Base-by-base conservation (phyloP, 2,797 vertebrate genomes). In the Otus scops region DNA sequence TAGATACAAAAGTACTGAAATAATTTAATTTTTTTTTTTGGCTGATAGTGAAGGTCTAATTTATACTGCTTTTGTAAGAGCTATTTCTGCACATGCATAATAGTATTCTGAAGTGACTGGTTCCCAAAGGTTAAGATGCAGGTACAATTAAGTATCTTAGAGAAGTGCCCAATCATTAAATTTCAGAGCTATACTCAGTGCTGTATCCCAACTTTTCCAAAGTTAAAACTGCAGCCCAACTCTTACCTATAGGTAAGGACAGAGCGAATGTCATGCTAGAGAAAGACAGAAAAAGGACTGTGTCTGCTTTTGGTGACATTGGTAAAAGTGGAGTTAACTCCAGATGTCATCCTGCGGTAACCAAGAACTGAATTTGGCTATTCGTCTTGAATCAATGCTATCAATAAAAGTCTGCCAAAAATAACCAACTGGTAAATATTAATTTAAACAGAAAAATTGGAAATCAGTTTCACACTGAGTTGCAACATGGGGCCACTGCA, bases 381-480 rank as follows among this genome's bases (percentile, higher is more conserved):
- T 93, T 87, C 56, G 11, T 93, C 92, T 96, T 84, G 87, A 95
- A 79, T 92, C 93, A 85, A 75, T 80, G 78, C 80, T 95, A 84
- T 96, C 96, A 93, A 92, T 93, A 94, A 88, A 91, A 92, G 84
- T 54, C 89, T 96, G 94, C 92, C 94, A 89, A 80, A 97, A 97
- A 95, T 92, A 95, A 93, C 94, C 95, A 97, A 96, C 78, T 92
- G 91, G 91, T 95, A 95, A 96, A 97, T 97, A 96, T 96, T 96
- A 96, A 97, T 97, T 94, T 93, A 97, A 97, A 96, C 94, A 93
- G 85, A 88, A 94, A 97, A 95, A 84, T 34, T 92, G 73, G 84
- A 97, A 97, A 95, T 93, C 79, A 7, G 39, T 89, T 97, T 95
- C 88, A 75, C 22, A 54, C 41, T 41, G 93, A 97, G 81, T 61